Conservation (phyloP, 2,797 vertebrate species). For the Euthynnus affinis region DNA sequence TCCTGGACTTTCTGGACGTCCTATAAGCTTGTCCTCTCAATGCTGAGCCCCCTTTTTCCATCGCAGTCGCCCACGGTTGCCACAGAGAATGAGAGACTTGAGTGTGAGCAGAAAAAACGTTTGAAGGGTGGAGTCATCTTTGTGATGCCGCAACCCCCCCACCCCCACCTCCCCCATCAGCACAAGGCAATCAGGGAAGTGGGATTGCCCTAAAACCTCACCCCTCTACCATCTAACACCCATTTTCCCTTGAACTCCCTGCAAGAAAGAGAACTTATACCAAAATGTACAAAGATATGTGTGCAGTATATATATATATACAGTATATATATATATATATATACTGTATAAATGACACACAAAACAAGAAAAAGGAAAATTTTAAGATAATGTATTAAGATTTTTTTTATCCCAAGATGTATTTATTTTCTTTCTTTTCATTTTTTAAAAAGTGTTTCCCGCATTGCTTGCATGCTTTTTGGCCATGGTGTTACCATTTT, state of each 20-base stretch:
- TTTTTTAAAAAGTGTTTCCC: slow-evolving; percentile 73
- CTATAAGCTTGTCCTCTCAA: slow-evolving; percentile 83
- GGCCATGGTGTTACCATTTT: slow-evolving; percentile 76
- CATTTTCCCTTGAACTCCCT: slow-evolving; percentile 71
- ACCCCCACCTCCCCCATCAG: slow-evolving; percentile 66
- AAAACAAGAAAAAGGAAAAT: slow-evolving; percentile 84
- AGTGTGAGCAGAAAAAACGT: slow-evolving; percentile 71
- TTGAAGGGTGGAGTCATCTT: slow-evolving; percentile 70
- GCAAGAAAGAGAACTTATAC: slow-evolving; percentile 87
- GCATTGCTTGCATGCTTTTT: slow-evolving; percentile 81
- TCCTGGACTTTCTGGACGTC: slow-evolving; percentile 81
- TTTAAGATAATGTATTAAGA: slow-evolving; percentile 88
- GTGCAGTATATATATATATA: slow-evolving; percentile 88
- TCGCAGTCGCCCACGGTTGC: slow-evolving; percentile 49
- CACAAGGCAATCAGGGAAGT: slow-evolving; percentile 87
- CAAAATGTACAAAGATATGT: slow-evolving; percentile 97
- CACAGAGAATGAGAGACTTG: slow-evolving; percentile 74
- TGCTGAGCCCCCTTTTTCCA: slow-evolving; percentile 76
- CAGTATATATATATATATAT: slow-evolving; percentile 74
- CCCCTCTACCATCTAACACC: slow-evolving; percentile 63
- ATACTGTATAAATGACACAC: slow-evolving; percentile 86
- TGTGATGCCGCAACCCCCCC: slow-evolving; percentile 48
- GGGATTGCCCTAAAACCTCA: slow-evolving; percentile 74
- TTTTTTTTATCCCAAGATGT: slow-evolving; percentile 91
- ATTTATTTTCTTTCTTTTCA: slow-evolving; percentile 97